These are phyloP conservation scores for Morpho achilles DNA, from an alignment of 2,888 invertebrate species.

Conservation along the genomic window DNA sequence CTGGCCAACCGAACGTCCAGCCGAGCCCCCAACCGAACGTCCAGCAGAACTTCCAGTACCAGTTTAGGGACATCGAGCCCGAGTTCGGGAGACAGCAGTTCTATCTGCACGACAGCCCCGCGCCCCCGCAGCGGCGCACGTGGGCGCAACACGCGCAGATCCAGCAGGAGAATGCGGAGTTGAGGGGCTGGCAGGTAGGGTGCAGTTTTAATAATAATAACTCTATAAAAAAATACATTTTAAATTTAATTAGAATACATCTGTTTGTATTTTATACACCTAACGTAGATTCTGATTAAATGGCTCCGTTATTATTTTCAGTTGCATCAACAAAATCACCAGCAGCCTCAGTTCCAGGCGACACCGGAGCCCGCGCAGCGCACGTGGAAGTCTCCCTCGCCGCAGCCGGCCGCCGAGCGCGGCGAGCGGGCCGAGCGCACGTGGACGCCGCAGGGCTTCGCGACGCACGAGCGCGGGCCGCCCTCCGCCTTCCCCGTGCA, in stretches of 20 bases:
- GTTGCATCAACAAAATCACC: constrained; percentile 55
- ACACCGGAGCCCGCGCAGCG: constrained; percentile 55
- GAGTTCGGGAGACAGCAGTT: constrained; percentile 82
- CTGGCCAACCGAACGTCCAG: constrained; percentile 29
- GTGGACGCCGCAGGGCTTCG: constrained; percentile 80
- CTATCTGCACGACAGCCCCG: constrained; percentile 84
- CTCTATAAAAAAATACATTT: too few relatives aligned
- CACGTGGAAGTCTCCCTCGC: constrained; percentile 63
- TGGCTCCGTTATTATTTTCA: constrained; percentile 35
- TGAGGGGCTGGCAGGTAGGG: constrained; percentile 65
- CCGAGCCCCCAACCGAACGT: constrained; percentile 11
- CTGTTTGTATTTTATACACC: too few relatives aligned
- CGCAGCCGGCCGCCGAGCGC: constrained; percentile 46
- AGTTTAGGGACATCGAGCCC: constrained; percentile 50
- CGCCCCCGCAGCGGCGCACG: constrained; percentile 81
- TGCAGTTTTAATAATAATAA: too few relatives aligned
- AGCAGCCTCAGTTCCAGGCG: constrained; percentile 39
- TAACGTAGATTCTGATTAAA: not conserved
- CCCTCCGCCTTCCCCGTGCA: constrained; percentile 56
- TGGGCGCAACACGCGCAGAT: constrained; percentile 82
- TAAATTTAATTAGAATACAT: not conserved
- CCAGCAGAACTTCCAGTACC: constrained; percentile 42
- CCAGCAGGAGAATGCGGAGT: constrained; percentile 80
- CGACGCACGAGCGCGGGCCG: constrained; percentile 80
- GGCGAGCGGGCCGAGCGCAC: constrained; percentile 42